Evolutionary conservation across 2,113 vertebrate genomes (phyloP).

Genomic region (Esox niger): DNA sequence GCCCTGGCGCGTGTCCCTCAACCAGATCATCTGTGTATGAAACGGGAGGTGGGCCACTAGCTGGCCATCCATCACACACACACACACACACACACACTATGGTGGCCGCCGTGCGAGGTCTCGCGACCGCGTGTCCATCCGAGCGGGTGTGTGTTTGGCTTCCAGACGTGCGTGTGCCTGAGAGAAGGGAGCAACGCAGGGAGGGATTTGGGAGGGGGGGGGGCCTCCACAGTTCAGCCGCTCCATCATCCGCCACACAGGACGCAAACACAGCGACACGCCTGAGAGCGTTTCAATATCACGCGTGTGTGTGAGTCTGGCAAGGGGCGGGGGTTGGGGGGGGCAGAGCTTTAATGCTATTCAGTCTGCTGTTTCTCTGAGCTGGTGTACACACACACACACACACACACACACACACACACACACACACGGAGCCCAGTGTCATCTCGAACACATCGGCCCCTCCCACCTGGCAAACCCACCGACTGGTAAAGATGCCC

Average conservation of each 20-base stretch:
- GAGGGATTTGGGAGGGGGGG: too few species aligned
- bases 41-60: conserved; percentile 62
- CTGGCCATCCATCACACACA: conserved; percentile 77
- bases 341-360: too few species aligned
- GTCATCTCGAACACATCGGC: too few species aligned
- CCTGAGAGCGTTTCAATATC: conserved; percentile 71
- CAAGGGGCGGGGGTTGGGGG: too few species aligned
- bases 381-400: too few species aligned
- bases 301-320: conserved; percentile 33
- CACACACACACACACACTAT: too few species aligned
- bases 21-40: conserved; percentile 73
- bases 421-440: too few species aligned
- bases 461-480: not conserved
- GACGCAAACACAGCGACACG: conserved; percentile 58
- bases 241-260: conserved; percentile 63
- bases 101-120: conserved; percentile 50
- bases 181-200: conserved; percentile 50
- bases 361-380: too few species aligned
- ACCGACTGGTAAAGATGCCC: not conserved
- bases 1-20: conserved; percentile 62
- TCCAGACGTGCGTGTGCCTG: conserved; percentile 35
- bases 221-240: conserved; percentile 66
- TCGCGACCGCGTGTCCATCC: conserved; percentile 38
- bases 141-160: conserved; percentile 25
- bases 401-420: too few species aligned